phyloP scores from a whole-genome alignment of 2,797 vertebrate species.

The Oophaga sylvatica region DNA sequence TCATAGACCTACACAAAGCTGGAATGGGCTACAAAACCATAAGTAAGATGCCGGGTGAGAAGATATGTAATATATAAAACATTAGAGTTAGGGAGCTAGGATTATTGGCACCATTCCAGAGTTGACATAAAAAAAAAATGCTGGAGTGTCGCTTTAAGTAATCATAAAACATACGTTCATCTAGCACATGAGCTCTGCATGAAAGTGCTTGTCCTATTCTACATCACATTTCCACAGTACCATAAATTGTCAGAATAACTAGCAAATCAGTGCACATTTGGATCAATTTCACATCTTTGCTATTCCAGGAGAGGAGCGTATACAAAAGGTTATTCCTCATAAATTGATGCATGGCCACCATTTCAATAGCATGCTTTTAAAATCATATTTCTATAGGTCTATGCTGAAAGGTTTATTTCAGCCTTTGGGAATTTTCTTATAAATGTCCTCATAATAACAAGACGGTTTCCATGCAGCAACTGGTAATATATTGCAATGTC shows the following conservation, averaged over 20 bases:
- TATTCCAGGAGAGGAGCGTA: constrained; percentile 36
- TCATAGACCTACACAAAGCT: no score
- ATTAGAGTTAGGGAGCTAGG: no score
- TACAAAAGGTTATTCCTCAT: constrained; percentile 55
- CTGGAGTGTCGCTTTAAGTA: no score
- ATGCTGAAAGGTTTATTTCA: constrained; percentile 60
- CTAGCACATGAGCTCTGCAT: not conserved
- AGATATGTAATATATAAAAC: no score
- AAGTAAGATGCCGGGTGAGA: no score
- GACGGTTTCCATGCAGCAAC: constrained; percentile 43
- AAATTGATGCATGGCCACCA: constrained; percentile 57
- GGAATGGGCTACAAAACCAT: no score
- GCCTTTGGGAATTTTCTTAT: constrained; percentile 58
- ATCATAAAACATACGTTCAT: not conserved
- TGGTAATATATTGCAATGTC: constrained; percentile 56
- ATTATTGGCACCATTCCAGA: no score
- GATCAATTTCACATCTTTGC: constrained; percentile 53
- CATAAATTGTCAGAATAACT: constrained; percentile 51
- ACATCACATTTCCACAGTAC: constrained; percentile 44
- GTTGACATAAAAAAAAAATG: no score
- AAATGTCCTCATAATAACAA: constrained; percentile 58
- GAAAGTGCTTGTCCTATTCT: constrained; percentile 29
- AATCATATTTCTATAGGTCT: constrained; percentile 55
- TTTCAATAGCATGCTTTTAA: constrained; percentile 57
- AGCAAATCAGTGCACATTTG: constrained; percentile 49